A percentile compares a stretch with the other conserved stretches of the same genome.
Evolutionary conservation across 2,797 vertebrate species (phyloP).

Genomic region (Chelidonichthys spinosus): DNA sequence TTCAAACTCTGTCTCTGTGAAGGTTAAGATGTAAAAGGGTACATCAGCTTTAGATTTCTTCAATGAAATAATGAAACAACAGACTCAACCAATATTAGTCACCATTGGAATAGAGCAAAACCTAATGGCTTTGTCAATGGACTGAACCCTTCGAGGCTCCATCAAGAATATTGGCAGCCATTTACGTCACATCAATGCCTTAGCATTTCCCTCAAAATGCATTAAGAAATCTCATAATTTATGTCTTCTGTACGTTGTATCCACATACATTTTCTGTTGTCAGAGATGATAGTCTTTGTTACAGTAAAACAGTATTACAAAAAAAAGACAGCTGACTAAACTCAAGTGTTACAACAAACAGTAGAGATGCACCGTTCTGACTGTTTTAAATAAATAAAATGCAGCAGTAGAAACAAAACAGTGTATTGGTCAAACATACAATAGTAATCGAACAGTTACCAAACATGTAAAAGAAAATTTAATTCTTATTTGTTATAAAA

Average conservation of each 20-base stretch:
- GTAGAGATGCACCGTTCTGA: neutral
- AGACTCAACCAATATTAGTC: neutral
- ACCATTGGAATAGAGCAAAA: neutral
- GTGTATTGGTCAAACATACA: too few species aligned
- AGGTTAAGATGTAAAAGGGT: too few species aligned
- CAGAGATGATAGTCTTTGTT: conserved; percentile 8
- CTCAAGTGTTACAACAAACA: neutral
- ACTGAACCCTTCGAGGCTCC: conserved; percentile 15
- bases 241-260: conserved; percentile 5
- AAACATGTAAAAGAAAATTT: too few species aligned
- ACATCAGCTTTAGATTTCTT: too few species aligned
- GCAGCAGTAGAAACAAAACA: too few species aligned
- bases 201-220: neutral
- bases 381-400: too few species aligned
- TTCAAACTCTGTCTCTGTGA: too few species aligned
- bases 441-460: too few species aligned
- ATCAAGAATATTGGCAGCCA: conserved; percentile 2
- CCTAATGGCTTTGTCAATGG: neutral
- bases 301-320: neutral
- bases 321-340: conserved; percentile 1
- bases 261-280: conserved; percentile 6
- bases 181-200: neutral
- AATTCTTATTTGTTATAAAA: too few species aligned
- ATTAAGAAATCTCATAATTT: conserved; percentile 18
- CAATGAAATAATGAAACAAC: too few species aligned